phyloP scores from a whole-genome alignment of 2,888 invertebrate species.

The Resseliella maxima region DNA sequence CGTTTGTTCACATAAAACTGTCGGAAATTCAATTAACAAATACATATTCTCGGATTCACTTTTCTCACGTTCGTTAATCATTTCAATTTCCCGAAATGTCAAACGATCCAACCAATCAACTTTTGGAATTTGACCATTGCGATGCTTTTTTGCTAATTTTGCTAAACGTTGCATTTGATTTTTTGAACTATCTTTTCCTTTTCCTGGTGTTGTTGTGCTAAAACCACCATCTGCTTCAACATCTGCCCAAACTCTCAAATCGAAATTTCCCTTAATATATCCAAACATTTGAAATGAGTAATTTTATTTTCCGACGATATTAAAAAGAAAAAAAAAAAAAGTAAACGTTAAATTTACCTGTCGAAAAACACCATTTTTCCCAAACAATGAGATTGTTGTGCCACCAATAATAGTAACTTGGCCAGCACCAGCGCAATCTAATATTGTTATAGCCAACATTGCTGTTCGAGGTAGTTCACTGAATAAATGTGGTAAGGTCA shows the following conservation, averaged over 20 bases:
- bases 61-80: constrained; percentile 94
- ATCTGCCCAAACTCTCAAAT: constrained; percentile 90
- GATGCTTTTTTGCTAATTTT: constrained; percentile 92
- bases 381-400: constrained; percentile 92
- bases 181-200: constrained; percentile 81
- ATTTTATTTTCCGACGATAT: not conserved
- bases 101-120: constrained; percentile 97
- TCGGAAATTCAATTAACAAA: constrained; percentile 95
- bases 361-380: constrained; percentile 91
- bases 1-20: constrained; percentile 73
- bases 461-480: constrained; percentile 91
- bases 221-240: constrained; percentile 82
- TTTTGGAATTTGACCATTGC: constrained; percentile 91
- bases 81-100: constrained; percentile 94
- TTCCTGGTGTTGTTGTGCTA: constrained; percentile 84
- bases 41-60: constrained; percentile 92
- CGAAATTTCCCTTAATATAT: constrained; percentile 76
- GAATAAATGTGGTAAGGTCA: constrained; percentile 88
- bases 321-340: not conserved
- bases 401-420: constrained; percentile 89
- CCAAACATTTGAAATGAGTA: not conserved
- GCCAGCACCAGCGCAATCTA: constrained; percentile 90
- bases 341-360: constrained; percentile 71
- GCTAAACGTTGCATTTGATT: constrained; percentile 89
- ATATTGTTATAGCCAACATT: constrained; percentile 86